Evolutionary conservation across 2,113 vertebrate species (phyloP), one percentile per base, ranked within the genome.

Genomic region (Emydocephalus ijimae): DNA sequence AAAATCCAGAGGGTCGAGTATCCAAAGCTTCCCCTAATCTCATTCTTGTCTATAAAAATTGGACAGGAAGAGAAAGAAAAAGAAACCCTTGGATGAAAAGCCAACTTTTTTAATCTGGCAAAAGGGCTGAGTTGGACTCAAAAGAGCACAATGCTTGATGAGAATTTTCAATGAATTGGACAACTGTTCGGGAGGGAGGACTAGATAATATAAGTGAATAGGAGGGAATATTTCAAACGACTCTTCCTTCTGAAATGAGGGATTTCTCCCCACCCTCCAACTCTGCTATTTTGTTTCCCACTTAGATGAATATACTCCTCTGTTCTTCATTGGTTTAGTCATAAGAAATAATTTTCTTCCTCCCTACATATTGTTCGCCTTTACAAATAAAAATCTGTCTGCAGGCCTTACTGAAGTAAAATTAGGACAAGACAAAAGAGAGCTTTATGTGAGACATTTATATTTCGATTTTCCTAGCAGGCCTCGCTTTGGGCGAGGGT

Each of bases 271-370:
- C 59, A 7, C 0, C 9, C 9, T 0, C 21, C 23, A 11, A 5
- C 18, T 0, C 34, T 29, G 24, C 34, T 21, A 14, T 59, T 39
- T 86, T 29, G 34, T 43, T 91, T 59, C 11, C 43, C 24, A 2
- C 29, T 57, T 50, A 43, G 15, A 12, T 85, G 50, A 91, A 86
- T 45, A 45, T 26, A 20, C 4, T 12, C 14, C 81, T 56, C 43
- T 57, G 56, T 21, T 50, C 74, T 0, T 91, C 21, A 9, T 21
- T 9, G 54, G 29, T 0, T 0, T 69, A 59, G 20, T 1, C 81
- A 0, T 0, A 20, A 45, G 88, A 57, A n/a, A 23, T 34, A 56
- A 64, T 11, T 0, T 0, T 55, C 56, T 10, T 21, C 43, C 50
- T 39, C 15, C 29, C 26, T 1, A n/a, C 4, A 21, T n/a, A 24